Conservation (phyloP, 2,113 vertebrate species). For the Peromyscus maniculatus region DNA sequence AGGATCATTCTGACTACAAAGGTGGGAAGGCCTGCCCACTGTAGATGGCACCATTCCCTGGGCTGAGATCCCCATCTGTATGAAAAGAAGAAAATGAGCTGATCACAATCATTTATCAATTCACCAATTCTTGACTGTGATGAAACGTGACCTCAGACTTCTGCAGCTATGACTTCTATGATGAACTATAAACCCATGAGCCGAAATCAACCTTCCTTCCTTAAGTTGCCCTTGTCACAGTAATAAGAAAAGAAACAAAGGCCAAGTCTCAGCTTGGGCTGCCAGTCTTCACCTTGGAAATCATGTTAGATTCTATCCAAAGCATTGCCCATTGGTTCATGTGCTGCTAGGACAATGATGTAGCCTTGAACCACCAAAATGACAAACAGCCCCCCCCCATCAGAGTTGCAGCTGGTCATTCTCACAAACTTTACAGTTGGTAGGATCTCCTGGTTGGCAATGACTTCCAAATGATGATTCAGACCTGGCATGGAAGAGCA, state of each 20-base stretch:
- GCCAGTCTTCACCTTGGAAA: background rate
- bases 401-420: background rate
- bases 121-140: background rate
- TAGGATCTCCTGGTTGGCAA: background rate
- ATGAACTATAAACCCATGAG: background rate
- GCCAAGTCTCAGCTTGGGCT: background rate
- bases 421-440: background rate
- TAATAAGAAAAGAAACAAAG: background rate
- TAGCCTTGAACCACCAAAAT: background rate
- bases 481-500: constrained; percentile 15
- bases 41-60: background rate
- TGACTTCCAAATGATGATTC: constrained; percentile 60
- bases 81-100: background rate
- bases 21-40: background rate
- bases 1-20: too few species aligned
- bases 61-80: too few species aligned
- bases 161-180: background rate
- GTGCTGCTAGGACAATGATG: background rate
- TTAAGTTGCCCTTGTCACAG: background rate
- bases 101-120: background rate
- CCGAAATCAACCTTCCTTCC: background rate
- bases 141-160: too few species aligned
- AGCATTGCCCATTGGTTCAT: background rate
- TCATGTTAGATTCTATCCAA: background rate
- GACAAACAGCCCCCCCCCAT: background rate